Conservation (phyloP, 2,888 invertebrate species). For the Kryphioiulus occultus region DNA sequence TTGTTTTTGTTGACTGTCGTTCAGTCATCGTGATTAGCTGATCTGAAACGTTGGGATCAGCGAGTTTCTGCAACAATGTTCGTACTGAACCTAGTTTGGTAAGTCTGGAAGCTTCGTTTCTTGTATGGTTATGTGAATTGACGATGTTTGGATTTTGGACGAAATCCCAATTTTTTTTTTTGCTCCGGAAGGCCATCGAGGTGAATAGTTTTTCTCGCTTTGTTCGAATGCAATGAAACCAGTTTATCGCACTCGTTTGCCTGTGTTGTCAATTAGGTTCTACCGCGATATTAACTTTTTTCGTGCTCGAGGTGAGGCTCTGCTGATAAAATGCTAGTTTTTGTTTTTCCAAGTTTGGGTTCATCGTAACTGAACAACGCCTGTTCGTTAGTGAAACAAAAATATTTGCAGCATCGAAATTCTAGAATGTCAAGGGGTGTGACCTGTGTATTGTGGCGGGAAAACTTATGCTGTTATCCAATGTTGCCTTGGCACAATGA, state of each 20-base stretch:
- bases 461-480: no score
- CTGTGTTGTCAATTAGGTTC: neutral
- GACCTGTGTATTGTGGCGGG: no score
- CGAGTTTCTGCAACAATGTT: neutral
- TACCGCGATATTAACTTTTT: neutral
- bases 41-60: neutral
- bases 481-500: no score
- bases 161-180: neutral
- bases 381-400: neutral
- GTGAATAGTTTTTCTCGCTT: neutral
- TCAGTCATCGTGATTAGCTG: neutral
- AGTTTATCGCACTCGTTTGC: neutral
- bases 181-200: neutral
- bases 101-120: neutral
- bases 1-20: neutral
- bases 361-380: neutral
- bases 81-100: neutral
- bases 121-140: no score
- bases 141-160: neutral
- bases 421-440: no score
- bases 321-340: neutral
- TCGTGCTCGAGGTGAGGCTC: neutral
- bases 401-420: no score
- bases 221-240: neutral
- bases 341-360: neutral